A percentile compares a stretch with the other conserved stretches of the same genome.
Conservation (phyloP, 2,888 invertebrate species). For the Trachelus stipa region DNA sequence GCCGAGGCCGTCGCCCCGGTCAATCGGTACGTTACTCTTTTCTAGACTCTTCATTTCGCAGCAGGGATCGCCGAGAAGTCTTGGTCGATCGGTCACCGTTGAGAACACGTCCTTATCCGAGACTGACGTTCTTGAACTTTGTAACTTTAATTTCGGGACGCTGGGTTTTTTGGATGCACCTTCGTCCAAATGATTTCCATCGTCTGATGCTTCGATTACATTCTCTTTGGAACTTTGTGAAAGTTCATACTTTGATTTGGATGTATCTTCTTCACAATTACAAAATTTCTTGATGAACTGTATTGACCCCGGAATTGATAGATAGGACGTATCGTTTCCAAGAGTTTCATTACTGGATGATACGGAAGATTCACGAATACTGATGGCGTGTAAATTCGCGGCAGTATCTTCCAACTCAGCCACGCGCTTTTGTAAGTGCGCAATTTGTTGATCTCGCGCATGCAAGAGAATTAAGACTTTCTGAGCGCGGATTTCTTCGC, state of each 20-base stretch:
- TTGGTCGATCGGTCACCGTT: constrained; percentile 9
- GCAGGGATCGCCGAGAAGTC: neutral
- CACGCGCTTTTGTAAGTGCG: constrained; percentile 37
- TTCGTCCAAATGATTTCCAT: no score
- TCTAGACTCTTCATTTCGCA: neutral
- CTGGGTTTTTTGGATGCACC: neutral
- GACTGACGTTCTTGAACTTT: constrained; percentile 20
- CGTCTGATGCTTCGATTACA: no score
- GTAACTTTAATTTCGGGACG: constrained; percentile 23
- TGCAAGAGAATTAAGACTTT: constrained; percentile 40
- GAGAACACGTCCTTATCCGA: constrained; percentile 23
- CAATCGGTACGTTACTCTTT: neutral
- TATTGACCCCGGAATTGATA: no score
- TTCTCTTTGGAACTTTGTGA: no score
- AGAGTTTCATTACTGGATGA: constrained; percentile 9
- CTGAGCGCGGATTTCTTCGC: constrained; percentile 41
- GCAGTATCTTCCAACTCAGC: constrained; percentile 33
- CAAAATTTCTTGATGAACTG: no score
- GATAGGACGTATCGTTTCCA: constrained; percentile 19
- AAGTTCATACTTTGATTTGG: no score
- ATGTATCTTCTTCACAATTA: no score
- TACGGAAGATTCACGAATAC: constrained; percentile 6
- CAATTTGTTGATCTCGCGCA: constrained; percentile 39
- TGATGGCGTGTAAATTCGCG: constrained; percentile 11
- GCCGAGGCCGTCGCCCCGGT: neutral